Base-by-base conservation (phyloP, 2,888 invertebrate genomes). In the Ellobium chinense region DNA sequence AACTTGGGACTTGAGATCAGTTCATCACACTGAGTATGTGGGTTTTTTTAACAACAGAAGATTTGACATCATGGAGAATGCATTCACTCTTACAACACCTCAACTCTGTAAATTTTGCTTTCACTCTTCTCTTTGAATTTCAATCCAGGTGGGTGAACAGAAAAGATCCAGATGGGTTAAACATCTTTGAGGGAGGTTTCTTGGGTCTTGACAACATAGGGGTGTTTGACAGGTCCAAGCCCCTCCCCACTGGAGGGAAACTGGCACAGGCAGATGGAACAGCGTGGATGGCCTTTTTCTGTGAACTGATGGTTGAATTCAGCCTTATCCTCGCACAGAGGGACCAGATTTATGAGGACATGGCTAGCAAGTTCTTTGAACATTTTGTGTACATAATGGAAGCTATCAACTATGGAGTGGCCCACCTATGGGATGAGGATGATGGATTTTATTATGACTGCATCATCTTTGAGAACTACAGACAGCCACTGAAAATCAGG, bases 241-340 rank as follows among this genome's bases (percentile, higher is more conserved):
- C 84, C 18, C 74, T 89, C 31, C 89, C 89, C 5, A 85, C 85
- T 12, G 89, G 89, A 1, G 89, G 89, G 0, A 86, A 81, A 58
- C 84, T 90, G 21, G 88, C 86, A 0, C 90, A 89, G 91, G 92
- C 92, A 0, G 93, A 93, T 87, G 93, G 92, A 39, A 92, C 92
- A 1, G 92, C 92, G 0, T 93, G 93, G 93, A 92, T 93, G 92
- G 92, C 92, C 4, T 92, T 93, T 83, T 93, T 90, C 87, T 90
- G 91, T 80, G 84, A 89, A 9, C 89, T 89, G 37, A 92, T 93
- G 92, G 84, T 93, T 74, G 91, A 92, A 83, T 92, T 93, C 31
- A 91, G 92, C 29, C 87, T 93, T 37, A 91, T 91, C 46, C 86
- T 93, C 78, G 89, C 92, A 12, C 83, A 87, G 72, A 78, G 88